These are phyloP conservation scores for Columba livia DNA, from an alignment of 2,113 vertebrate species.

Conservation along the genomic window DNA sequence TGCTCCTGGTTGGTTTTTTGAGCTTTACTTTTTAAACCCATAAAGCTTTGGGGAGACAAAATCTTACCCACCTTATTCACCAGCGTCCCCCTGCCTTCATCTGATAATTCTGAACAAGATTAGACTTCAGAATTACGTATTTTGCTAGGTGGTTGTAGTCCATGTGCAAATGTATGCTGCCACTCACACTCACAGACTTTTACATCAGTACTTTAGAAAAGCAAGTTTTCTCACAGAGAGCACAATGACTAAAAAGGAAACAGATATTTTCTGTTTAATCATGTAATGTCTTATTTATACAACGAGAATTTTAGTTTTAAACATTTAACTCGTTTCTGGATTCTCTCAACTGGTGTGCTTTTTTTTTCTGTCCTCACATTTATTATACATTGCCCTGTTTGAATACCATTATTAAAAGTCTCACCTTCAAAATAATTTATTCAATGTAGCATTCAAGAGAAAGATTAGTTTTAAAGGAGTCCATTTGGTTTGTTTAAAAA, in stretches of 20 bases:
- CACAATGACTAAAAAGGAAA: neutral
- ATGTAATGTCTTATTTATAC: conserved; percentile 30
- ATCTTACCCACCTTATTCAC: neutral
- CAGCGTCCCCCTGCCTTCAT: neutral
- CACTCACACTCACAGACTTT: neutral
- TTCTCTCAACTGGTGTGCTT: neutral
- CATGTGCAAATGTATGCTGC: neutral
- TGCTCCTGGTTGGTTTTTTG: neutral
- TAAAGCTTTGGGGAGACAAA: neutral
- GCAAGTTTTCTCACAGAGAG: neutral
- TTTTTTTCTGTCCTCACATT: neutral
- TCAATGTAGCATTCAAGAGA: neutral
- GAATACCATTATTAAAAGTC: neutral
- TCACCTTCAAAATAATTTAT: conserved; percentile 28
- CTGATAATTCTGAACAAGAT: neutral
- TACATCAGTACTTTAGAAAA: neutral
- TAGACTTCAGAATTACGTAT: neutral
- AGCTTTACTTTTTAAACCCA: neutral
- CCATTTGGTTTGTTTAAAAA: neutral
- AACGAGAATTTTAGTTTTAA: conserved; percentile 46
- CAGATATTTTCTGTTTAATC: conserved; percentile 40
- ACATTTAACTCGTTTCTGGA: conserved; percentile 57
- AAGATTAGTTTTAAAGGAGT: neutral
- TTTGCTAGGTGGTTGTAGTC: neutral
- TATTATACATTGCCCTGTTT: conserved; percentile 5